A percentile compares a stretch with the other conserved stretches of the same genome.
Conservation (phyloP, 2,113 vertebrate genomes). For the Elaphurus davidianus region DNA sequence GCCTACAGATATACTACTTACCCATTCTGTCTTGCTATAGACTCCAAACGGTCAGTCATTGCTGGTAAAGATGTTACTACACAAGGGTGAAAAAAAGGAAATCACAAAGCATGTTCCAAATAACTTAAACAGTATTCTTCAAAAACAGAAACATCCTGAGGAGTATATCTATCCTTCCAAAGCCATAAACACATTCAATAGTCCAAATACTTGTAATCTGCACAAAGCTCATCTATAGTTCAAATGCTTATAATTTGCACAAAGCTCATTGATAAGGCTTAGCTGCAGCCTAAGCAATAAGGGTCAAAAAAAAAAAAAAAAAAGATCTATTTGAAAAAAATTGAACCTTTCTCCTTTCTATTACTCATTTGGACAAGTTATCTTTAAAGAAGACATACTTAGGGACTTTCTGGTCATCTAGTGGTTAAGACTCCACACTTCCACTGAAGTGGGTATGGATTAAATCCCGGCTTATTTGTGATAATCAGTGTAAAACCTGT, state of each 20-base stretch:
- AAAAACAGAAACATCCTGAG: background rate
- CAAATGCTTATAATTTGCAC: background rate
- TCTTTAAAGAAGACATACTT: background rate
- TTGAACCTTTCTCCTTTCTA: background rate
- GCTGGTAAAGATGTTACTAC: conserved; percentile 96
- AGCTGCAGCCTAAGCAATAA: background rate
- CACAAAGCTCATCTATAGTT: background rate
- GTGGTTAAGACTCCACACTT: background rate
- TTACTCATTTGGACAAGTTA: background rate
- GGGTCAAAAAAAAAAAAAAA: background rate
- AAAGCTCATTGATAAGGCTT: conserved; percentile 18
- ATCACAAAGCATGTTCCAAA: conserved; percentile 53
- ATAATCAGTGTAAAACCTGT: background rate
- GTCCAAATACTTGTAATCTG: background rate
- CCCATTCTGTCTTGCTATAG: conserved; percentile 97
- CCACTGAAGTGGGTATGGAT: background rate
- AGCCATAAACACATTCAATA: background rate
- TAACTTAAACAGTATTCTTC: background rate
- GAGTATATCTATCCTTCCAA: background rate
- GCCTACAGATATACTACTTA: conserved; percentile 73
- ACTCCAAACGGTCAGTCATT: conserved; percentile 98
- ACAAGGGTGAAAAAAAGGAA: conserved; percentile 14
- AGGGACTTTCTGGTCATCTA: background rate
- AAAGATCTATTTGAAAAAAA: background rate
- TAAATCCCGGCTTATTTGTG: background rate